A percentile compares a stretch with the other conserved stretches of the same genome.
Evolutionary conservation across 2,797 vertebrate genomes (phyloP).

Genomic region (Diplodus puntazzo): DNA sequence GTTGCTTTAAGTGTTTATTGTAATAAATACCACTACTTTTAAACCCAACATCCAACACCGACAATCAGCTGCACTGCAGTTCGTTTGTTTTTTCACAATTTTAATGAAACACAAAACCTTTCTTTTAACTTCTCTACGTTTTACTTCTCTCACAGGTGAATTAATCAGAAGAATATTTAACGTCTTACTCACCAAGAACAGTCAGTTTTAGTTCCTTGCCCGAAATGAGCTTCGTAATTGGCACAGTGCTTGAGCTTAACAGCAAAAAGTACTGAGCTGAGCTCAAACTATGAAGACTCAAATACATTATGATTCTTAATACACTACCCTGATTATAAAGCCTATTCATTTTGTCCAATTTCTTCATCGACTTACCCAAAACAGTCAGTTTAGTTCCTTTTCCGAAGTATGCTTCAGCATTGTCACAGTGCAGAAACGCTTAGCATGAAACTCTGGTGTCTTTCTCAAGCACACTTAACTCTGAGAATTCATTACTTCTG

Average conservation of each 20-base stretch:
- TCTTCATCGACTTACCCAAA: no score
- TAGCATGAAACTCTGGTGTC: no score
- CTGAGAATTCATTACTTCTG: no score
- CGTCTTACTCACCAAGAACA: slow-evolving; percentile 70
- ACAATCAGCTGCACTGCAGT: not conserved
- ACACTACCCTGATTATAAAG: not conserved
- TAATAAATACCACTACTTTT: not conserved
- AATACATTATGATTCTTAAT: not conserved
- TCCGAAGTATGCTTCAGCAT: no score
- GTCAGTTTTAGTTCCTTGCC: slow-evolving; percentile 78
- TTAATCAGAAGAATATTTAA: not conserved
- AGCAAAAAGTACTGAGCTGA: slow-evolving; percentile 66
- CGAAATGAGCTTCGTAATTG: slow-evolving; percentile 76
- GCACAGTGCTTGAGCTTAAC: slow-evolving; percentile 64
- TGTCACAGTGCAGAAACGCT: no score
- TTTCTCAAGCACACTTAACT: no score
- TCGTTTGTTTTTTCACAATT: not conserved
- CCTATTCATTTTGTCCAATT: no score
- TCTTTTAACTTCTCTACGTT: not conserved
- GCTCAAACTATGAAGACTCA: not conserved
- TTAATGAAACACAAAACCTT: slow-evolving; percentile 29
- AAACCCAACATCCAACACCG: not conserved
- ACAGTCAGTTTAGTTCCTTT: no score
- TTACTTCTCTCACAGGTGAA: not conserved
- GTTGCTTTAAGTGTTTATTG: not conserved